These are phyloP conservation scores for Drepanosiphum platanoidis DNA, from an alignment of 2,888 invertebrate species.

Conservation along the genomic window DNA sequence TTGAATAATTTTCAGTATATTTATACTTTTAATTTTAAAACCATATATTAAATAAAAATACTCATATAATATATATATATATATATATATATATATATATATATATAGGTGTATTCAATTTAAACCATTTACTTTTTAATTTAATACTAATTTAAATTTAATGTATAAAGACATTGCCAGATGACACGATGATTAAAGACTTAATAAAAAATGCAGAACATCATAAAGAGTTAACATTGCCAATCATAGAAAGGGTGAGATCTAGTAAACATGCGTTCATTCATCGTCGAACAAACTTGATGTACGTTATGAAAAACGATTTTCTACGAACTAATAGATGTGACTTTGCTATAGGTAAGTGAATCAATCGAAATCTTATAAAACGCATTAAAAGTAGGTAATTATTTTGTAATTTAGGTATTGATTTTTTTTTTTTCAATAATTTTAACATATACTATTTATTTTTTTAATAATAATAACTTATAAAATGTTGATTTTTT, in stretches of 20 bases:
- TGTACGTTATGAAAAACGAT: conserved; percentile 77
- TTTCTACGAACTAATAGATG: conserved; percentile 76
- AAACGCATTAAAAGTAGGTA: background rate
- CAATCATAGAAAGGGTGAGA: conserved; percentile 73
- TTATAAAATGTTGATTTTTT: background rate
- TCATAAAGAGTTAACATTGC: conserved; percentile 69
- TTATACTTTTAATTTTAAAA: no score
- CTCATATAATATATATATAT: no score
- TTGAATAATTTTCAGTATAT: no score
- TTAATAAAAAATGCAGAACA: conserved; percentile 72
- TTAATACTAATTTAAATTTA: background rate
- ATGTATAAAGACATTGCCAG: conserved; percentile 64
- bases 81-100: conserved; percentile 29
- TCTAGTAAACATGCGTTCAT: conserved; percentile 78
- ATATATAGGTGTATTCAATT: no score
- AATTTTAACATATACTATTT: conserved; percentile 33
- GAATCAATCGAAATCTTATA: background rate
- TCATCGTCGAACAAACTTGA: conserved; percentile 83
- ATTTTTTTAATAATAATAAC: background rate
- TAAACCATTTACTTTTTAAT: no score
- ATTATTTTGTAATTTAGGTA: background rate
- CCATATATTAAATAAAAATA: no score
- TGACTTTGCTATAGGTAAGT: conserved; percentile 77
- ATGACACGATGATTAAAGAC: conserved; percentile 72
- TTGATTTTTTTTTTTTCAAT: background rate